Conservation (phyloP, 2,888 invertebrate genomes). For the Camptogramma bilineatum region DNA sequence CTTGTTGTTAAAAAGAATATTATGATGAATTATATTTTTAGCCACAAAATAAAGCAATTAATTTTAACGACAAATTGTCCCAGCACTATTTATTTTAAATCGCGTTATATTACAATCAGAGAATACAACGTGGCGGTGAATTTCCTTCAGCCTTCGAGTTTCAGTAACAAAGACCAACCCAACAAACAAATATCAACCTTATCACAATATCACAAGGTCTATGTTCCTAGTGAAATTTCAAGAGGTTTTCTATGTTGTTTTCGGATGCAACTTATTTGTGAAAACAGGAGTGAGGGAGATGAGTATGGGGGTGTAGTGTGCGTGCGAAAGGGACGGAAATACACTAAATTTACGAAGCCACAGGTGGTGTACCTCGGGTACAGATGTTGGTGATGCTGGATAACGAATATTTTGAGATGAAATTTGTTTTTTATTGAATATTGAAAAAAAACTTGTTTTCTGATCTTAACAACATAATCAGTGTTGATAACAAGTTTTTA, state of each 20-base stretch:
- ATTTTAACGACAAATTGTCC: conserved; percentile 38
- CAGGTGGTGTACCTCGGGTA: conserved; percentile 84
- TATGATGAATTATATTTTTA: background rate
- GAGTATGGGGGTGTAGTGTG: conserved; percentile 45
- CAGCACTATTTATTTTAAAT: conserved; percentile 79
- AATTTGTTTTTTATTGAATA: background rate
- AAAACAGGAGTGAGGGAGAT: conserved; percentile 76
- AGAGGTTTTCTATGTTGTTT: conserved; percentile 81
- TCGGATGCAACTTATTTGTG: conserved; percentile 85
- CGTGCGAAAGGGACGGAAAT: conserved; percentile 63
- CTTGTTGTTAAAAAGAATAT: background rate
- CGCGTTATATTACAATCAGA: conserved; percentile 82
- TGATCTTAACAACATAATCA: background rate
- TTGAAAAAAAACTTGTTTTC: background rate
- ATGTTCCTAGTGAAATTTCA: conserved; percentile 50
- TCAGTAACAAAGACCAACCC: conserved; percentile 70
- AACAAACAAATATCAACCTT: conserved; percentile 54
- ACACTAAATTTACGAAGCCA: conserved; percentile 84
- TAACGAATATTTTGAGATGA: conserved; percentile 37
- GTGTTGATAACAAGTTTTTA: no score
- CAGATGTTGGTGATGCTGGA: conserved; percentile 60
- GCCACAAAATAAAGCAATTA: background rate
- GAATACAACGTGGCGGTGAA: conserved; percentile 71
- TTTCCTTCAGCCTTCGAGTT: conserved; percentile 76
- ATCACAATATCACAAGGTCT: conserved; percentile 43